These are phyloP conservation scores for Holocentrus rufus DNA, from an alignment of 2,797 vertebrate species.

Conservation along the genomic window DNA sequence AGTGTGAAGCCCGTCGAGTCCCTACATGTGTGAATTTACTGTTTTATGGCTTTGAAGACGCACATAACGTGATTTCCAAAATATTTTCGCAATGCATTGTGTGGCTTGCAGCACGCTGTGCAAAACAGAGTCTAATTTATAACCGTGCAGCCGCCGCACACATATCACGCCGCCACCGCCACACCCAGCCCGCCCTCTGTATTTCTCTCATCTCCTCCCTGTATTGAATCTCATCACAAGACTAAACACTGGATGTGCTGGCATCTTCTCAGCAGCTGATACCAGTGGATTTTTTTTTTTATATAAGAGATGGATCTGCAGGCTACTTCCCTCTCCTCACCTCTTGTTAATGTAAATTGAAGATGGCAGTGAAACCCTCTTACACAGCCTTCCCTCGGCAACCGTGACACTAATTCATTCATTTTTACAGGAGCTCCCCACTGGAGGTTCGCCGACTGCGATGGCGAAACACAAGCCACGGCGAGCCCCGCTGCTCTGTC, in stretches of 20 bases:
- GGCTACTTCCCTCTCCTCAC: background rate
- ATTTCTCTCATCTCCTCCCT: background rate
- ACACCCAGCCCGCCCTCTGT: conserved; percentile 25
- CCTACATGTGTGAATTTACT: background rate
- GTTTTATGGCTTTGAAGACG: conserved; percentile 34
- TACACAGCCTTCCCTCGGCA: conserved; percentile 4
- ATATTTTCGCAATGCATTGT: conserved; percentile 33
- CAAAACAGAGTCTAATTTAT: conserved; percentile 1
- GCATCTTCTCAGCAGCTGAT: background rate
- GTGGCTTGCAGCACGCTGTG: conserved; percentile 25
- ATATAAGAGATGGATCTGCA: background rate
- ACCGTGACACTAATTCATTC: conserved; percentile 30
- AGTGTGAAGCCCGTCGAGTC: background rate
- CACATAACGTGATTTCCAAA: conserved; percentile 18
- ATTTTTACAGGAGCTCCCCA: conserved; percentile 41
- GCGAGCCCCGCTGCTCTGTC: conserved; percentile 18
- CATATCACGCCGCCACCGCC: background rate
- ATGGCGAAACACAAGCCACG: conserved; percentile 44
- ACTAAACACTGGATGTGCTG: background rate
- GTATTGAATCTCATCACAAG: background rate
- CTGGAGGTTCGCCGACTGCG: conserved; percentile 19
- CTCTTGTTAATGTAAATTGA: conserved; percentile 18
- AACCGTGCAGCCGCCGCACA: conserved; percentile 1
- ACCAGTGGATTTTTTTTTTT: background rate
- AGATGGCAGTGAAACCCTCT: conserved; percentile 2